A percentile compares a stretch with the other conserved stretches of the same genome.
These are phyloP conservation scores for Scophthalmus maximus DNA, from an alignment of 2,113 vertebrate genomes.

Conservation along the genomic window DNA sequence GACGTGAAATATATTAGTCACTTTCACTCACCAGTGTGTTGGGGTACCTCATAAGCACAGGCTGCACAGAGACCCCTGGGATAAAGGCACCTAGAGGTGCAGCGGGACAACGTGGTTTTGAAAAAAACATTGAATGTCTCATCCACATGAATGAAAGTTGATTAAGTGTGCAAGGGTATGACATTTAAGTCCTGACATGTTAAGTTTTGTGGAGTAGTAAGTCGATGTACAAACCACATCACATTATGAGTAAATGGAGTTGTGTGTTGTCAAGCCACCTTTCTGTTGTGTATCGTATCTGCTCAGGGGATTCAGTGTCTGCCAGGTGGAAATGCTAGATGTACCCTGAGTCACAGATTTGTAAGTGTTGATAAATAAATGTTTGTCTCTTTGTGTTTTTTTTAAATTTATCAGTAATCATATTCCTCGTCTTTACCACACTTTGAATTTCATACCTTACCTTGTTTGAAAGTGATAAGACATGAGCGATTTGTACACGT, in stretches of 20 bases:
- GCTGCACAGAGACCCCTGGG: slow-evolving; percentile 93
- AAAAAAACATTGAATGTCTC: not conserved
- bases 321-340: not conserved
- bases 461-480: slow-evolving; percentile 99
- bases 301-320: not conserved
- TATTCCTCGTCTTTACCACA: not conserved
- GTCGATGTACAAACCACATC: not conserved
- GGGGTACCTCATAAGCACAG: slow-evolving; percentile 92
- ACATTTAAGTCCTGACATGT: too few relatives aligned
- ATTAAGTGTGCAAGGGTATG: too few relatives aligned
- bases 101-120: not conserved
- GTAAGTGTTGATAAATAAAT: not conserved
- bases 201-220: too few relatives aligned
- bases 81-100: slow-evolving; percentile 89
- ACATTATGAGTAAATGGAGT: not conserved
- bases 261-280: not conserved
- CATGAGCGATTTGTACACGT: slow-evolving; percentile 98
- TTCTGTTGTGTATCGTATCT: not conserved
- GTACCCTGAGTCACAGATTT: fast-evolving
- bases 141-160: too few relatives aligned
- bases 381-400: not conserved
- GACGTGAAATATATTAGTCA: not conserved
- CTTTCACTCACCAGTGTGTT: slow-evolving; percentile 88
- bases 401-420: not conserved
- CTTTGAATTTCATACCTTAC: slow-evolving; percentile 67